These are phyloP conservation scores for Lasioglossum lativentre DNA, from an alignment of 2,888 invertebrate genomes.

Conservation along the genomic window DNA sequence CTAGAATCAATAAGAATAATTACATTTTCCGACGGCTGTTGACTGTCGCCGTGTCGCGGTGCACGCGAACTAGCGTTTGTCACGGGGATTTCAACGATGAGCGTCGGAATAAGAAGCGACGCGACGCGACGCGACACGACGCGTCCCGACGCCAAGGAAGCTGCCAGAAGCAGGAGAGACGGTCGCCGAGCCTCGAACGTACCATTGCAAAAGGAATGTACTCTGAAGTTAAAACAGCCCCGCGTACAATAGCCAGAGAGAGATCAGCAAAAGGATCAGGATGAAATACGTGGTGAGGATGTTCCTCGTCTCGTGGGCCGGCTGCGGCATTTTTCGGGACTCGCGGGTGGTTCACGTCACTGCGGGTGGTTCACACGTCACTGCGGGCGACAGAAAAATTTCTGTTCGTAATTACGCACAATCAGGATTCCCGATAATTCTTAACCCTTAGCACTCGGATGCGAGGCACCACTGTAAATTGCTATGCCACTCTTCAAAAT, in stretches of 20 bases:
- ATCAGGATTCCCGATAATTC: no score
- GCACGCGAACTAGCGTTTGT: background rate
- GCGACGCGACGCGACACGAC: background rate
- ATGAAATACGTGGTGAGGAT: slow-evolving; percentile 90
- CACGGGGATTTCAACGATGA: slow-evolving; percentile 66
- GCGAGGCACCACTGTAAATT: no score
- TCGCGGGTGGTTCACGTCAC: slow-evolving; percentile 38
- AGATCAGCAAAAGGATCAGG: slow-evolving; percentile 88
- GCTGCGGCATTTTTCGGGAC: slow-evolving; percentile 73
- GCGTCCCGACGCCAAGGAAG: background rate
- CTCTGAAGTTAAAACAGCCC: slow-evolving; percentile 85
- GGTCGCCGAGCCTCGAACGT: slow-evolving; percentile 49
- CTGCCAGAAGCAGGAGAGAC: background rate
- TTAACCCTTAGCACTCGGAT: no score
- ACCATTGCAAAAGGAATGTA: slow-evolving; percentile 71
- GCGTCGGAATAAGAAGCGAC: slow-evolving; percentile 31
- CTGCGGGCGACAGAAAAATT: slow-evolving; percentile 15
- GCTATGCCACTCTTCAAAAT: no score
- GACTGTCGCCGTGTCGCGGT: background rate
- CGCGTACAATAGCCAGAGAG: slow-evolving; percentile 89
- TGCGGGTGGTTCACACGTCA: slow-evolving; percentile 38
- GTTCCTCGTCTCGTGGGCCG: slow-evolving; percentile 87
- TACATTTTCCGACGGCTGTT: background rate
- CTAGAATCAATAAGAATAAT: slow-evolving; percentile 63
- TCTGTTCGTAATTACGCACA: no score